Base-by-base conservation (phyloP, 2,113 vertebrate species). In the Leptocoma aspasia region DNA sequence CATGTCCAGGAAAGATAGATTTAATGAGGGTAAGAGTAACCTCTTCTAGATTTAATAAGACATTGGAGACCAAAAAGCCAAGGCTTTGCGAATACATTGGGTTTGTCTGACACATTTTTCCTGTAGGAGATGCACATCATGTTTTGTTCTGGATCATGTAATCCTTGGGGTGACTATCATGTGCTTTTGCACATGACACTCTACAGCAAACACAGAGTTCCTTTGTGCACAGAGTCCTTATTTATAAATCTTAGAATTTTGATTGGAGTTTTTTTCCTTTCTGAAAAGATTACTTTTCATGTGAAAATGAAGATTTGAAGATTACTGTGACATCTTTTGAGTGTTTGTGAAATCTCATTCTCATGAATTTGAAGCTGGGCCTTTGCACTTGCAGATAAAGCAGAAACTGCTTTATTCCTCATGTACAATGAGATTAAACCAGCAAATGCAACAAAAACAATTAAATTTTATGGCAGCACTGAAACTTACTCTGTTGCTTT, bases 181-280 rank as follows among this genome's bases (percentile, higher is more conserved):
- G 82, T 85, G 94, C 86, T 96, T 95, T 93, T 90, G 73, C 89
- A 87, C 90, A 86, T 86, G 94, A 97, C 86, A 76, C 47, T 77
- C 66, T 13, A 31, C 1, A 4, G 76, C 64, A 77, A 82, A 69
- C 71, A 96, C 84, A 93, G 54, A 92, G 84, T 78, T 88, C 77
- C 80, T 97, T 96, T 97, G 89, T 97, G 54, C 23, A 56, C 31
- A 71, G 63, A 60, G 31, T 42, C 23, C 41, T 91, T 89, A 77
- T 68, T 94, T 94, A 89, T 37, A 94, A 90, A 70, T 56, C 42
- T 13, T 30, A 64, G 50, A 60, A 45, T 92, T 93, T 85, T 78
- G 57, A 70, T 33, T 69, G 81, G 54, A 93, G 41, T 22, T 75
- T 79, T 75, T 82, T 69, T 41, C 22, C 44, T 68, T 92, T 75